Evolutionary conservation across 2,888 invertebrate species (phyloP), one percentile per base, ranked within the genome.

Genomic region (Harpagoxenus sublaevis): DNA sequence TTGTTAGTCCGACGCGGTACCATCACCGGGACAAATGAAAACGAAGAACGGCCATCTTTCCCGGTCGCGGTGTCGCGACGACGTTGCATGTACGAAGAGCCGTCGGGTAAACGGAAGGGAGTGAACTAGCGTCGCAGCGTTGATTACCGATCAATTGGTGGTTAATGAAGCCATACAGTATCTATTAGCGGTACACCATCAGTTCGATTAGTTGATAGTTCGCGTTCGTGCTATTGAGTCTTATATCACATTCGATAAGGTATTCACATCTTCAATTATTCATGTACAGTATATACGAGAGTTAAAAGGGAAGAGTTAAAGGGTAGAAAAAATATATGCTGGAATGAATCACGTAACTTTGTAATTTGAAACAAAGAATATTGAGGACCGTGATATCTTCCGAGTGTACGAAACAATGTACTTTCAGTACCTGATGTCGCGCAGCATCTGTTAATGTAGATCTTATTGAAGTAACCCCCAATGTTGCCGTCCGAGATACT

Each of bases 401-500:
- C 8, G 6, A 57, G 1, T 79, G 6, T 60, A 78, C n/a, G 12
- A 55, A 48, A 53, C 39, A 60, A 31, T 35, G 10, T 28, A 81
- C 3, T 60, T 48, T 71, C 48, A n/a, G 3, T 55, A 45, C 12
- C 48, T 70, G 23, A 23, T 23, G 35, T 4, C 57, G 23, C 31
- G 10, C 18, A 57, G 60, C 55, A n/a, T 70, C 60, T 18, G 48
- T 81, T 70, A 81, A 81, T 71, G 48, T 62, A 71, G 60, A 81
- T 81, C 79, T 60, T 71, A 71, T 81, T 81, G 71, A 79, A 48
- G 35, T 10, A 35, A 6, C 48, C 51, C 51, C 35, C 71, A 39
- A 81, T 15, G 70, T 48, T 51, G 48, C 39, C 12, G 23, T 62
- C 28, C 35, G 18, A 79, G 70, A 81, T 45, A 48, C 28, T 81